These are phyloP conservation scores for Steinernema scapterisci DNA, from an alignment of 2,888 invertebrate species.

Conservation along the genomic window DNA sequence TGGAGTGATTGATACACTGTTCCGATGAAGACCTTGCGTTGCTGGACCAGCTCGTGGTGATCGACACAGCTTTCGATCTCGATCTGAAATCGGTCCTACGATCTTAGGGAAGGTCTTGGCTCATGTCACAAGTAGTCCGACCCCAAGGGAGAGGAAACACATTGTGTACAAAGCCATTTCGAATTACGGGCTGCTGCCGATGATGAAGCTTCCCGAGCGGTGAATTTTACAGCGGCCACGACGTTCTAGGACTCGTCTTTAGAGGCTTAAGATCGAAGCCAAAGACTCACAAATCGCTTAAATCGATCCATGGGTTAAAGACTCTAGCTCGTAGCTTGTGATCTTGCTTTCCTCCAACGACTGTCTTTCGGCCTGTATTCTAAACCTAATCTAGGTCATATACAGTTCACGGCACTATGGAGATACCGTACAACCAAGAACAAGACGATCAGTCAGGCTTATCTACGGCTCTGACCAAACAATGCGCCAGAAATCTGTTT, in stretches of 20 bases:
- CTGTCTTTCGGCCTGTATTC: no score
- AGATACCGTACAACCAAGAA: no score
- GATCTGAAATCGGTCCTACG: slow-evolving; percentile 46
- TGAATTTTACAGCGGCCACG: slow-evolving; percentile 58
- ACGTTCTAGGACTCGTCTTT: slow-evolving; percentile 47
- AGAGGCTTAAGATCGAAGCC: background rate
- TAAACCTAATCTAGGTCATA: no score
- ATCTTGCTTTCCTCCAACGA: no score
- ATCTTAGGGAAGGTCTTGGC: background rate
- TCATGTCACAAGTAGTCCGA: slow-evolving; percentile 70
- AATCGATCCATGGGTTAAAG: no score
- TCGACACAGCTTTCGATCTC: slow-evolving; percentile 65
- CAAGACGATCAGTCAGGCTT: no score
- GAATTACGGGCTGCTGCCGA: slow-evolving; percentile 79
- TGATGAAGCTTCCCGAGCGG: slow-evolving; percentile 56
- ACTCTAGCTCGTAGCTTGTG: no score
- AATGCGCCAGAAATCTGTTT: no score
- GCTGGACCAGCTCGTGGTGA: slow-evolving; percentile 60
- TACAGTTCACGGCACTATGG: no score
- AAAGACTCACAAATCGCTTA: slow-evolving; percentile 62
- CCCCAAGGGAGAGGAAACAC: slow-evolving; percentile 80
- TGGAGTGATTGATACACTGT: slow-evolving; percentile 61
- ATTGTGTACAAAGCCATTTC: slow-evolving; percentile 87
- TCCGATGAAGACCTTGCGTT: slow-evolving; percentile 61
- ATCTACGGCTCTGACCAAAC: no score